A percentile compares a stretch with the other conserved stretches of the same genome.
Evolutionary conservation across 2,888 invertebrate genomes (phyloP).

Genomic region (Caenorhabditis imperialis): DNA sequence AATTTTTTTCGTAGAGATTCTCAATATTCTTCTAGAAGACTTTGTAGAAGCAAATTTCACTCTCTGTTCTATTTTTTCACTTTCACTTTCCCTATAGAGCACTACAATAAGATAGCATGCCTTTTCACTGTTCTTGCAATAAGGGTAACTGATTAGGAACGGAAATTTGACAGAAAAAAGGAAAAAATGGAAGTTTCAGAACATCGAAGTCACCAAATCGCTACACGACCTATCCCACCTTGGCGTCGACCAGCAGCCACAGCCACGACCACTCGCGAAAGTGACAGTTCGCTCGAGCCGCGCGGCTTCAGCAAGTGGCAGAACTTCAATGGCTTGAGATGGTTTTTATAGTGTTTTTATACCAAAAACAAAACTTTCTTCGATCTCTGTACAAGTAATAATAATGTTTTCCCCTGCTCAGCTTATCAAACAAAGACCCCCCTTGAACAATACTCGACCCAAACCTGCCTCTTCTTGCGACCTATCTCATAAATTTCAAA

Average conservation of each 20-base stretch:
- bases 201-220: slow-evolving; percentile 56
- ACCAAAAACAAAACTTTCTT: slow-evolving; percentile 12
- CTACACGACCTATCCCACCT: slow-evolving; percentile 56
- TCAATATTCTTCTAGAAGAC: too few species aligned
- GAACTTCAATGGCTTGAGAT: slow-evolving; percentile 41
- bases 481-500: slow-evolving; percentile 10
- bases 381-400: too few species aligned
- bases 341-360: neutral
- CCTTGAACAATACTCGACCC: too few species aligned
- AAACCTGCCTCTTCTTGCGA: slow-evolving; percentile 41
- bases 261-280: neutral
- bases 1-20: too few species aligned
- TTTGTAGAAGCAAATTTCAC: neutral
- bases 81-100: too few species aligned
- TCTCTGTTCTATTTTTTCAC: neutral
- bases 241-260: slow-evolving; percentile 41
- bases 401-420: too few species aligned
- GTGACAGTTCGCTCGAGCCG: slow-evolving; percentile 45
- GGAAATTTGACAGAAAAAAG: too few species aligned
- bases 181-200: too few species aligned
- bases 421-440: too few species aligned
- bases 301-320: slow-evolving; percentile 57
- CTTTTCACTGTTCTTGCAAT: too few species aligned
- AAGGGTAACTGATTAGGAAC: too few species aligned
- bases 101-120: too few species aligned